Base-by-base conservation (phyloP, 2,888 invertebrate species). In the Tortrix viridana region DNA sequence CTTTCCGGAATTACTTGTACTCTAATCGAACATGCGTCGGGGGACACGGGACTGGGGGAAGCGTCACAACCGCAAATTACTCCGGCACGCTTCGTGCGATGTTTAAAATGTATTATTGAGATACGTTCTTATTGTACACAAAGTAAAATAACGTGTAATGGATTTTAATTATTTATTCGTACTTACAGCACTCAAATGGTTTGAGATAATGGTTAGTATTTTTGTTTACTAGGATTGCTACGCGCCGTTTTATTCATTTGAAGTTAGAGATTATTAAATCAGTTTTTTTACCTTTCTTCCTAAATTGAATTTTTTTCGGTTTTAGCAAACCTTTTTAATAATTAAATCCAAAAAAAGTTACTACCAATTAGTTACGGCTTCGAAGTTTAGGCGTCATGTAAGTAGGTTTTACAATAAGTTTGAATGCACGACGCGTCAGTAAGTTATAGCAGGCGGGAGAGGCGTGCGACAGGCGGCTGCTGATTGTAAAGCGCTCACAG, bases 401-500 rank as follows among this genome's bases (percentile, higher is more conserved):
- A 14, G 48, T 16, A 26, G 71, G 66, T 61, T 62, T 68, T 61
- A 74, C 74, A 81, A 81, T 83, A 85, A 82, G 82, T 85, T 84
- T 84, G 81, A 81, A 88, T 85, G 83, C 85, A 84, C 81, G 81
- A 75, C 26, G 68, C 76, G 80, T 83, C 81, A 84, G 84, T 86
- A 86, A 88, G 87, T 89, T 84, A 88, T 81, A 77, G 78, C 72
- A 80, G 74, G 75, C 71, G 76, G 76, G 74, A 77, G 74, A 77
- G 81, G 82, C 82, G 81, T 76, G 80, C 87, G 89, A 88, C 88
- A 85, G 85, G 81, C 85, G 82, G 80, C 88, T 86, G 90, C 88
- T 91, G 91, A 91, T 91, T 91, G 91, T 91, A 89, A 90, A 90
- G 86, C 88, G 87, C 85, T 89, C 90, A 88, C 89, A 90, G 89